Evolutionary conservation across 2,797 vertebrate genomes (phyloP).

Genomic region (Malacoraja senta): DNA sequence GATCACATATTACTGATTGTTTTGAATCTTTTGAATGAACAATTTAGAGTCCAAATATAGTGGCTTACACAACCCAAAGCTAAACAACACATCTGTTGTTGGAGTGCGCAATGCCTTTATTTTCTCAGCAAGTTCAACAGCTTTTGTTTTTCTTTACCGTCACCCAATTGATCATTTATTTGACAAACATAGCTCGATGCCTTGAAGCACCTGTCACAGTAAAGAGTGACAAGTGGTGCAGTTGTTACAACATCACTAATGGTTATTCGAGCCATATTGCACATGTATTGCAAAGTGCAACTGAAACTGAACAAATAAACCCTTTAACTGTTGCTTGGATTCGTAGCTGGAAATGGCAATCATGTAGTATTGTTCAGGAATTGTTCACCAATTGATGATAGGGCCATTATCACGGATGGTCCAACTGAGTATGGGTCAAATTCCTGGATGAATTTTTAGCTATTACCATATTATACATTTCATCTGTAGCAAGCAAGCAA

Average conservation of each 20-base stretch:
- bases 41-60: constrained; percentile 26
- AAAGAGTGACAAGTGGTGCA: constrained; percentile 10
- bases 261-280: constrained; percentile 2
- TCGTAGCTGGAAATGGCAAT: neutral
- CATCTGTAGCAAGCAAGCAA: neutral
- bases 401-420: neutral
- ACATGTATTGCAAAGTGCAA: constrained; percentile 7
- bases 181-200: constrained; percentile 18
- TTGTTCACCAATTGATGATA: too few relatives aligned
- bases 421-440: neutral
- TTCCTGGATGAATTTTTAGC: neutral
- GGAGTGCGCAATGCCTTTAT: constrained; percentile 13
- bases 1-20: constrained; percentile 35
- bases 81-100: constrained; percentile 33
- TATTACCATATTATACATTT: neutral
- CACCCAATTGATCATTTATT: constrained; percentile 18
- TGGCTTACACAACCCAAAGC: neutral
- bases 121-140: constrained; percentile 24
- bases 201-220: constrained; percentile 29
- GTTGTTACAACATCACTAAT: constrained; percentile 6
- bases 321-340: neutral
- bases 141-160: constrained; percentile 31
- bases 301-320: neutral
- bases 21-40: neutral
- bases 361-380: neutral